phyloP scores from a whole-genome alignment of 2,797 vertebrate genomes.

The Leptodactylus fallax region DNA sequence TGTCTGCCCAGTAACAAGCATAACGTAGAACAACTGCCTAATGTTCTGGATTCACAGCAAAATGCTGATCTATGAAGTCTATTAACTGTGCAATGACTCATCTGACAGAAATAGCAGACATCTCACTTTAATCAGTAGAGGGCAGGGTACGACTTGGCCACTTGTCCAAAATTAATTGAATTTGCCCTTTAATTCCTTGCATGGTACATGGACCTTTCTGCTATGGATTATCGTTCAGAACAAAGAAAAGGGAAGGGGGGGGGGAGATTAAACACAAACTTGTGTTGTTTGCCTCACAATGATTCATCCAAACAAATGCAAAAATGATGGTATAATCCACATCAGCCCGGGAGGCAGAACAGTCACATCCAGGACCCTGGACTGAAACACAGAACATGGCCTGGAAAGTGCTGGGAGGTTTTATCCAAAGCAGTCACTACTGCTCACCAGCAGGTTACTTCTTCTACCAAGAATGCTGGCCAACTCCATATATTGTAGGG shows the following conservation, averaged over 20 bases:
- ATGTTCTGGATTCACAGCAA: neutral
- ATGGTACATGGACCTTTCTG: neutral
- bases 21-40: neutral
- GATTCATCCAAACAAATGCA: constrained; percentile 2
- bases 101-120: neutral
- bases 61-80: neutral
- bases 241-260: neutral
- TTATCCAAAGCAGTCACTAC: neutral
- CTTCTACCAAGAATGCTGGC: neutral
- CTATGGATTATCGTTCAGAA: neutral
- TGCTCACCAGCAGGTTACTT: neutral
- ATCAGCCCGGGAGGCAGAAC: neutral
- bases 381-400: neutral
- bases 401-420: neutral
- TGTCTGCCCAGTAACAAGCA: neutral
- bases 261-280: constrained; percentile 18
- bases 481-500: no score
- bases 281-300: neutral
- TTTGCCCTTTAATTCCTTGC: neutral
- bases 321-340: neutral
- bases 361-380: neutral
- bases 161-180: neutral
- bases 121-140: neutral
- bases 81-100: constrained; percentile 6
- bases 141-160: neutral